Evolutionary conservation across 2,888 invertebrate species (phyloP).

Genomic region (Acronicta psi): DNA sequence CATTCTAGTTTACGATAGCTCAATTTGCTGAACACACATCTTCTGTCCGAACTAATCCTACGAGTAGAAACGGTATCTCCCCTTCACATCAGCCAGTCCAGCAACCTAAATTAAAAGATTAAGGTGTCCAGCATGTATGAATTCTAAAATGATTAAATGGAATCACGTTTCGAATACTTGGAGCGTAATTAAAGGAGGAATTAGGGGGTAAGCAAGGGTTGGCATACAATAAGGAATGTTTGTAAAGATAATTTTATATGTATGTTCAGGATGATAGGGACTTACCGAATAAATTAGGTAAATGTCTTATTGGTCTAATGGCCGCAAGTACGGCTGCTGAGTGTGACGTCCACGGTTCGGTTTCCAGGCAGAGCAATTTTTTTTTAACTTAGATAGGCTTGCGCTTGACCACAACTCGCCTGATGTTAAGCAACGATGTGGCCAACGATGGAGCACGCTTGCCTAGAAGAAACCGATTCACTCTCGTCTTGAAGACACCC

Average conservation of each 20-base stretch:
- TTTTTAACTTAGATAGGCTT: no score
- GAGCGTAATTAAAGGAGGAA: slow-evolving; percentile 21
- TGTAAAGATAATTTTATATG: not conserved
- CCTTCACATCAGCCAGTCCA: slow-evolving; percentile 39
- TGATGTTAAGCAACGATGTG: no score
- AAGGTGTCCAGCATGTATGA: slow-evolving; percentile 70
- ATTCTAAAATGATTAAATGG: slow-evolving; percentile 68
- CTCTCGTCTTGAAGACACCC: no score
- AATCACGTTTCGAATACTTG: slow-evolving; percentile 59
- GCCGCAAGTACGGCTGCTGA: no score
- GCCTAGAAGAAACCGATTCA: no score
- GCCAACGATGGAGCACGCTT: no score
- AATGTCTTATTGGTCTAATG: no score
- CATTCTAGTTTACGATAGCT: not conserved
- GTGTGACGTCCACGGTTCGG: no score
- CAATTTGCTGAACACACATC: slow-evolving; percentile 47
- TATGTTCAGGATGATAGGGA: not conserved
- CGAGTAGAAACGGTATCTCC: slow-evolving; percentile 67
- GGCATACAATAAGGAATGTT: slow-evolving; percentile 6
- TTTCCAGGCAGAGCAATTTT: no score
- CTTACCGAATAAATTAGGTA: no score
- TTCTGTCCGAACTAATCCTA: slow-evolving; percentile 66
- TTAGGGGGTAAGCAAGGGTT: slow-evolving; percentile 17
- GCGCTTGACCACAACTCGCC: no score
- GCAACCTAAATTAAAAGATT: slow-evolving; percentile 78